phyloP scores from a whole-genome alignment of 1,140 invertebrate genomes.

The Copidosoma floridanum region DNA sequence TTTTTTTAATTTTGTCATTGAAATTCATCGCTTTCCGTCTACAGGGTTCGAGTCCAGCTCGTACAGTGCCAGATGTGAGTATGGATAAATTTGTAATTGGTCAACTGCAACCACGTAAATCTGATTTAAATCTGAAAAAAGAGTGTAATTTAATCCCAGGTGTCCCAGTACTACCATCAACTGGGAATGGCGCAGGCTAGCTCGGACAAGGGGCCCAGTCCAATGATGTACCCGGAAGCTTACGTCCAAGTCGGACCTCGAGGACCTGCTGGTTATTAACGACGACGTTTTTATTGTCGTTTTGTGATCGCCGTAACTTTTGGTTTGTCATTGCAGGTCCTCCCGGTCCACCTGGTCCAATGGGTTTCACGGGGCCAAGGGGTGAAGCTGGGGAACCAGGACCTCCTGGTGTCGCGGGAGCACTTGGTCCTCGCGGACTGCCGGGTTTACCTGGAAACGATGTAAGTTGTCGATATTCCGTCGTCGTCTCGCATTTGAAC shows the following conservation, averaged over 20 bases:
- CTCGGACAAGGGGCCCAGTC: constrained; percentile 71
- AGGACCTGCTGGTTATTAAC: constrained; percentile 63
- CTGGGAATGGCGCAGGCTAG: constrained; percentile 63
- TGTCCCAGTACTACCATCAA: constrained; percentile 65
- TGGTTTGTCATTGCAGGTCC: constrained; percentile 54
- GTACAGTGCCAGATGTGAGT: constrained; percentile 72
- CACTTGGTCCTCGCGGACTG: constrained; percentile 65
- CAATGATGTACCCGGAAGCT: constrained; percentile 59
- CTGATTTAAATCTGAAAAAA: too few relatives aligned
- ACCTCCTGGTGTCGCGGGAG: constrained; percentile 62
- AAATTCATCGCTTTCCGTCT: too few relatives aligned
- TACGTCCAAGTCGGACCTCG: constrained; percentile 76
- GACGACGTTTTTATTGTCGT: background rate
- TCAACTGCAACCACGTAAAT: too few relatives aligned
- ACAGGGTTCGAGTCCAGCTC: constrained; percentile 38
- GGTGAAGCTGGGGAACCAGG: constrained; percentile 75
- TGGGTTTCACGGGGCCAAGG: constrained; percentile 77
- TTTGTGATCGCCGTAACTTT: background rate
- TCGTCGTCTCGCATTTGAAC: background rate
- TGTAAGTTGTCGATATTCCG: constrained; percentile 49
- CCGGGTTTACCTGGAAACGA: constrained; percentile 76
- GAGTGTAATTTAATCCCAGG: constrained; percentile 35
- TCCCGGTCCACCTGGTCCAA: constrained; percentile 67
- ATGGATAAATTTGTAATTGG: background rate
- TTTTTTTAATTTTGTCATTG: too few relatives aligned